Percentiles rank a stretch among this genome's conserved stretches.
phyloP scores from a whole-genome alignment of 2,113 vertebrate genomes.

The Calyptomena viridis region DNA sequence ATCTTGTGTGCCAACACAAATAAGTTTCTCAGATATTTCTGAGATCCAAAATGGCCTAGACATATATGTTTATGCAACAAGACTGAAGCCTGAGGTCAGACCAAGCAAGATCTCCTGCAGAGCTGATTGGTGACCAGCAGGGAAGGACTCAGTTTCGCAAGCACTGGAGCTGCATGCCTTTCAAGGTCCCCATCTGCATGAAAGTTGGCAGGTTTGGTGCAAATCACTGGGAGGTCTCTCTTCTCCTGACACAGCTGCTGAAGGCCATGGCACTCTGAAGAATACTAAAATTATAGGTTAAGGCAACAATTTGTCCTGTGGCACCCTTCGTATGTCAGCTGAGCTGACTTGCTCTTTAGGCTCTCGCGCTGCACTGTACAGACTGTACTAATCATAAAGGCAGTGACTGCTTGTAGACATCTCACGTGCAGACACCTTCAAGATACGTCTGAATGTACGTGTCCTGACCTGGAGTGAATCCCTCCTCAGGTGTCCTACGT shows the following conservation, averaged over 20 bases:
- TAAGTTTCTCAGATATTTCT: background rate
- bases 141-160: background rate
- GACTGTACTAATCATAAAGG: background rate
- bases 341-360: background rate
- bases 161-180: background rate
- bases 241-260: background rate
- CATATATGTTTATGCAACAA: background rate
- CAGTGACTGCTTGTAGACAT: background rate
- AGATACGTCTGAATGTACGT: background rate
- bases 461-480: background rate
- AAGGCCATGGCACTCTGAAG: background rate
- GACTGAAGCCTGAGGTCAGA: background rate
- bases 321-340: background rate
- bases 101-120: background rate
- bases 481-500: background rate
- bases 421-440: background rate
- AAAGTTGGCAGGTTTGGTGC: background rate
- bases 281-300: background rate
- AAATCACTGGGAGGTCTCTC: background rate
- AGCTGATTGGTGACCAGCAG: background rate
- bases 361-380: background rate
- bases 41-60: background rate
- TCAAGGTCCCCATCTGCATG: background rate
- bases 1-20: background rate
- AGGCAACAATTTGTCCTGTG: background rate